phyloP scores from a whole-genome alignment of 1,140 invertebrate species.

The Plodia interpunctella region DNA sequence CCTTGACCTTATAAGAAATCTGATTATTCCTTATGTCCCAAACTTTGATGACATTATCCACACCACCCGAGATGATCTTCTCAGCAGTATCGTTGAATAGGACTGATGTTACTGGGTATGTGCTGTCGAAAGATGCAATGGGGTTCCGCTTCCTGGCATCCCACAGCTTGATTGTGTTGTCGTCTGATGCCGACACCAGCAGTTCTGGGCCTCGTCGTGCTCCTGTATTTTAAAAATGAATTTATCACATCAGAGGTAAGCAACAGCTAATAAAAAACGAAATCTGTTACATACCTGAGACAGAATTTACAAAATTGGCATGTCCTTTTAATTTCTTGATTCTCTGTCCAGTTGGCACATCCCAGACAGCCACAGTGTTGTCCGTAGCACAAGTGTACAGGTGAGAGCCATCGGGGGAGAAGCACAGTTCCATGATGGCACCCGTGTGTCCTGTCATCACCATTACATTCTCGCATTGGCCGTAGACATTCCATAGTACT shows the following conservation, averaged over 20 bases:
- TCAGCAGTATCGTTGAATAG: constrained; percentile 98
- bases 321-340: constrained; percentile 96
- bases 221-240: constrained; percentile 48
- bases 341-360: constrained; percentile 90
- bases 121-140: constrained; percentile 87
- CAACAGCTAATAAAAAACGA: no score
- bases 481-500: constrained; percentile 99
- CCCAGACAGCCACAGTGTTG: constrained; percentile 97
- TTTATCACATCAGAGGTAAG: no score
- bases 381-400: constrained; percentile 97
- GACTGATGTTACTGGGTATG: constrained; percentile 92
- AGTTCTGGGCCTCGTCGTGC: constrained; percentile 92
- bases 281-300: constrained; percentile 70
- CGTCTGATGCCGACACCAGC: constrained; percentile 96
- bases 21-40: constrained; percentile 98
- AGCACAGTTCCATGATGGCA: constrained; percentile 97
- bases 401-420: constrained; percentile 94
- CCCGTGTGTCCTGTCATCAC: constrained; percentile 95
- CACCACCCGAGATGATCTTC: constrained; percentile 90
- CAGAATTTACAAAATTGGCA: constrained; percentile 92
- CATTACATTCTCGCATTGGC: constrained; percentile 98
- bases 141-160: constrained; percentile 89
- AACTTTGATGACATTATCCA: constrained; percentile 99
- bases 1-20: constrained; percentile 89
- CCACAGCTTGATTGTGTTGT: constrained; percentile 96